phyloP scores from a whole-genome alignment of 2,888 invertebrate genomes.

The Cheilosia grossa region DNA sequence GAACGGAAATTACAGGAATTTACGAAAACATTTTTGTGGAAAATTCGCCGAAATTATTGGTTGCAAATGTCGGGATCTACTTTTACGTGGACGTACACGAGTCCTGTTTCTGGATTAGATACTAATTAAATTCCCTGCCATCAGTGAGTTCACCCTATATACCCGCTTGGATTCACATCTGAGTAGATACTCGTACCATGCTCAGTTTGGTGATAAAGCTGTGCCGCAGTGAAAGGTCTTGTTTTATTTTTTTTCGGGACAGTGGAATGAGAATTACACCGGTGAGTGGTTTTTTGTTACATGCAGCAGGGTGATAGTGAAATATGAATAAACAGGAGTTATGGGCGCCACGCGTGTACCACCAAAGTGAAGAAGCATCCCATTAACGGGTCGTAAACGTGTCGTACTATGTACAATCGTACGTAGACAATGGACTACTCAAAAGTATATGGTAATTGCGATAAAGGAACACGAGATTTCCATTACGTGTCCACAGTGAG shows the following conservation, averaged over 20 bases:
- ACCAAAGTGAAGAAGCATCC: constrained; percentile 49
- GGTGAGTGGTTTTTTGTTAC: not conserved
- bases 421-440: constrained; percentile 23
- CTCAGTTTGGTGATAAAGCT: constrained; percentile 38
- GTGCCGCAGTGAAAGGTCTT: not conserved
- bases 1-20: constrained; percentile 63
- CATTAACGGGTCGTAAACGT: constrained; percentile 53
- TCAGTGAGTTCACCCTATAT: constrained; percentile 39
- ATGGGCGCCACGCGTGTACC: constrained; percentile 28
- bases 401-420: constrained; percentile 16
- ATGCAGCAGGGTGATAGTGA: constrained; percentile 4
- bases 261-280: not conserved
- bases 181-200: not conserved
- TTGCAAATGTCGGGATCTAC: constrained; percentile 27
- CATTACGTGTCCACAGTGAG: constrained; percentile 28
- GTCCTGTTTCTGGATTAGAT: constrained; percentile 56
- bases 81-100: constrained; percentile 14
- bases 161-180: constrained; percentile 17
- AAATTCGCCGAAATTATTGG: constrained; percentile 59
- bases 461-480: constrained; percentile 45
- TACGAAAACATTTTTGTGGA: constrained; percentile 45
- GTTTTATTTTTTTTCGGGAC: not conserved
- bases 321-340: constrained; percentile 54
- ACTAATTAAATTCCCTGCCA: constrained; percentile 65
- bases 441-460: constrained; percentile 50